Base-by-base conservation (phyloP, 2,888 invertebrate genomes). In the Ommatoiulus sabulosus region DNA sequence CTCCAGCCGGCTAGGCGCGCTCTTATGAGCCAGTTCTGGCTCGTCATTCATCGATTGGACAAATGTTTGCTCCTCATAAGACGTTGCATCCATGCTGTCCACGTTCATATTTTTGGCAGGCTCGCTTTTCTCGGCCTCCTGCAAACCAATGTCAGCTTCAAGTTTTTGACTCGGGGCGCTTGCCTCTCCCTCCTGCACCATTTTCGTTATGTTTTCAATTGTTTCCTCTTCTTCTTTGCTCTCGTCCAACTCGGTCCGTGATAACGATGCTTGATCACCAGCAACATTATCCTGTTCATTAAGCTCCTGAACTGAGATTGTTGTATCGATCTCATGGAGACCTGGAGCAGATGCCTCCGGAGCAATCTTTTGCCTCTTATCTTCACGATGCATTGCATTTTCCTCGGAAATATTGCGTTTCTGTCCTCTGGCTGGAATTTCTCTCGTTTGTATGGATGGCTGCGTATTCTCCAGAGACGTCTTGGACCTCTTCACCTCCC, bases 171-270 rank as follows among this genome's bases (percentile, higher is more conserved):
- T 35, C 2, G 87, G 10, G 5, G 2, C 80, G 6, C 44, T 87
- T 20, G 8, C 24, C 44, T 24, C 84, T 6, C 63, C 44, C 44
- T 52, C 48, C 52, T 85, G 46, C 85, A 88, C 46, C 88, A 88
- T 88, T 48, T 85, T 88, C 12, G 84, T 43, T 7, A 88, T 88
- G 85, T 88, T 88, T n/a, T 88, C 88, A 4, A 88, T 35, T 2
- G 88, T 88, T 52, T 88, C 88, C 48, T 88, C 88, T 17, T 84
- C 85, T 4, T 85, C 88, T n/a, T 84, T 43, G 1, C 0, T 35
- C 17, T 6, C 43, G 1, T 3, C n/a, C n/a, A n/a, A 15, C 5
- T 85, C 85, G 3, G 15, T 17, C 85, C 43, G 44, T n/a, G n/a
- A n/a, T 7, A 6, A 15, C 12, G 43, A 8, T 8, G n/a, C n/a